phyloP scores from a whole-genome alignment of 2,888 invertebrate species.

The Disparrhopalites patrizii region DNA sequence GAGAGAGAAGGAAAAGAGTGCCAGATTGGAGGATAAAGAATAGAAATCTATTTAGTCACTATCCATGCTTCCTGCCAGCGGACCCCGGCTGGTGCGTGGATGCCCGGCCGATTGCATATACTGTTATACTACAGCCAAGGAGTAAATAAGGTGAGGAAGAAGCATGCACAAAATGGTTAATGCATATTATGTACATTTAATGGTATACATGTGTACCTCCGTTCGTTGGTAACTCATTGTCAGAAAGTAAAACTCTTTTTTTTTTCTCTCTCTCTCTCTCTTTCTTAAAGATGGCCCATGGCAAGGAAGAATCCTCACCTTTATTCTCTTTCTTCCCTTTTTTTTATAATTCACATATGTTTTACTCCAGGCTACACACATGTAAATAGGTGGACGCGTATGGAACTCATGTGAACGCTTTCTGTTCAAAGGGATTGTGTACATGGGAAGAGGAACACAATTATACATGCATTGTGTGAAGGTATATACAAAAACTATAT shows the following conservation, averaged over 20 bases:
- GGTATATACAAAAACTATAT: no score
- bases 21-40: slow-evolving; percentile 18
- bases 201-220: no score
- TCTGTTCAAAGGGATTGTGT: no score
- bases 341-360: not conserved
- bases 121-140: no score
- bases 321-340: slow-evolving; percentile 3
- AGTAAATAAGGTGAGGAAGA: no score
- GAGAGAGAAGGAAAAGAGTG: slow-evolving; percentile 5
- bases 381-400: not conserved
- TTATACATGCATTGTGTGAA: no score
- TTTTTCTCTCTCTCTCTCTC: slow-evolving; percentile 9
- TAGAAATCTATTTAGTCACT: slow-evolving; percentile 25
- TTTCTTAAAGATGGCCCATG: slow-evolving; percentile 24
- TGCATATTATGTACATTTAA: no score
- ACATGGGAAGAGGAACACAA: not conserved
- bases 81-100: slow-evolving; percentile 21
- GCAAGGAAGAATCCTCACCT: slow-evolving; percentile 31
- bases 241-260: slow-evolving; percentile 1
- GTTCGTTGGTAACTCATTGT: no score
- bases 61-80: slow-evolving; percentile 16
- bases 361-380: not conserved
- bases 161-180: no score
- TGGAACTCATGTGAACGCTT: no score
- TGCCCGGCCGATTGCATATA: slow-evolving; percentile 8